Evolutionary conservation across 2,797 vertebrate species (phyloP), one percentile per base, ranked within the genome.

Genomic region (Falco cherrug): DNA sequence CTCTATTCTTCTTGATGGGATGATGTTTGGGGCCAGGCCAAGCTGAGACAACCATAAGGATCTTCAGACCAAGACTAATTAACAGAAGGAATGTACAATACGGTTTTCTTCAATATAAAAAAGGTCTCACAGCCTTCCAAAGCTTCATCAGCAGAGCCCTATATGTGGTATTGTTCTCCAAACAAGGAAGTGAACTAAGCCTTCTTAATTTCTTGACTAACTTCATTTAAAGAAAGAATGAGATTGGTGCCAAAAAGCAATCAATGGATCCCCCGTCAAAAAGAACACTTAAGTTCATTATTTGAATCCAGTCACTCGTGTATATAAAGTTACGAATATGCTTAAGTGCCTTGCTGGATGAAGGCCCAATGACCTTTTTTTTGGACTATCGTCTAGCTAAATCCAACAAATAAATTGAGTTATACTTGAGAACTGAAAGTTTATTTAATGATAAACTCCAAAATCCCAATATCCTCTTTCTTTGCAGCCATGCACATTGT

Each of bases 241-340:
- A 91, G n/a, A 33, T 19, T 60, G 24, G 74, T 96, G 94, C 95
- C 91, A 95, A 93, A 93, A 95, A 82, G 43, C 47, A 94, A 78
- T 89, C 63, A 94, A 48, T 48, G 53, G 48, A 60, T 73, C 8
- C 33, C 41, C 24, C 70, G 51, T 64, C 77, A 94, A 92, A 91
- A 22, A 94, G 94, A 90, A 48, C 37, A 64, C 41, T 87, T 53
- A 71, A 60, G 21, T 37, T 33, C 39, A 21, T 28, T 17, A 92
- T 76, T 92, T 74, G 35, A 96, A 86, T 60, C 54, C 57, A 74
- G 45, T 75, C 61, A 50, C n/a, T 90, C 59, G 13, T 35, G 39
- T 87, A 64, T 84, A 87, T 87, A 63, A 90, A 76, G 51, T 70
- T 90, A 68, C 7, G 3, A 90, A 79, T 63, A 70, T 41, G 16